A percentile compares a stretch with the other conserved stretches of the same genome.
Evolutionary conservation across 1,140 invertebrate species (phyloP).

Genomic region (Nylanderia fulva): DNA sequence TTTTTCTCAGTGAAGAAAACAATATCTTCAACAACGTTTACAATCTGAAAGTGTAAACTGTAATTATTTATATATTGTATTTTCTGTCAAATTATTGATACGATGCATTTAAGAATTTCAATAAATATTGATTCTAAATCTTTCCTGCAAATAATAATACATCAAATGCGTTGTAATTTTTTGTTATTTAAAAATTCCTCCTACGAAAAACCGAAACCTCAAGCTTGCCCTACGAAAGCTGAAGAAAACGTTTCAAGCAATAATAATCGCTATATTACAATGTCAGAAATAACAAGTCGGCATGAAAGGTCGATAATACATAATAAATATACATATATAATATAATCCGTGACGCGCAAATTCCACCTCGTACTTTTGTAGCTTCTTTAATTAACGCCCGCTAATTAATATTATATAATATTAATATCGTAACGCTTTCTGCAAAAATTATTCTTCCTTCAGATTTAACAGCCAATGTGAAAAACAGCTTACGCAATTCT

Average conservation of each 20-base stretch:
- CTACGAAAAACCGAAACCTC: neutral
- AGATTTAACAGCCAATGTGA: neutral
- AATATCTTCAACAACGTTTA: neutral
- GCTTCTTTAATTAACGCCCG: conserved; percentile 44
- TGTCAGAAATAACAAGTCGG: neutral
- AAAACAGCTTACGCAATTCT: neutral
- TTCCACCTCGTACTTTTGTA: neutral
- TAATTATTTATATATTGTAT: neutral
- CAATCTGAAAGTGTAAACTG: neutral
- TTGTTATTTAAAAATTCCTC: neutral
- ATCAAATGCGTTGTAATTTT: neutral
- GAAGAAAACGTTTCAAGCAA: neutral
- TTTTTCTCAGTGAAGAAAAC: no score
- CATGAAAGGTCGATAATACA: neutral
- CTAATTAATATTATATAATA: no score
- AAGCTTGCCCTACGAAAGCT: neutral
- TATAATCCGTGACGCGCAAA: neutral
- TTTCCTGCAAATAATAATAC: neutral
- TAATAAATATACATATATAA: neutral
- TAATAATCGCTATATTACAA: no score
- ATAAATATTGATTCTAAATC: no score
- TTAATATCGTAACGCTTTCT: neutral
- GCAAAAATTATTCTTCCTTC: neutral
- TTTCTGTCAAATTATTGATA: neutral
- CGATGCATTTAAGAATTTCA: neutral